Evolutionary conservation across 37 sponge, comb jelly and placozoan genomes (phyloP).

Genomic region (Hexactinellida sp.): DNA sequence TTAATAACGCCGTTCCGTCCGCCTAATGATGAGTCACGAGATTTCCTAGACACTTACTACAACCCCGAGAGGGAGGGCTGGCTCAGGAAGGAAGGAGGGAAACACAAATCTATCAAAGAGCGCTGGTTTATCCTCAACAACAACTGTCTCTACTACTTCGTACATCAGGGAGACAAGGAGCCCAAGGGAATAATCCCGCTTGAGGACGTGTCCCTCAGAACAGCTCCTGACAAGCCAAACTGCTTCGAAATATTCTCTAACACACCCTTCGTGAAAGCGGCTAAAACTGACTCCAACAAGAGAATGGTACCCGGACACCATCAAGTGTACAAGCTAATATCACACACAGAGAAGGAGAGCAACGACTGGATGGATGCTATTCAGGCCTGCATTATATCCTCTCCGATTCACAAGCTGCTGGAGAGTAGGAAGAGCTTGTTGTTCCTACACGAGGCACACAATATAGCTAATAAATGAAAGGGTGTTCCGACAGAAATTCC

Average conservation of each 20-base stretch:
- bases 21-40: conserved; percentile 57
- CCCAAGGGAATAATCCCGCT: conserved; percentile 71
- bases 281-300: conserved; percentile 64
- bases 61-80: conserved; percentile 78
- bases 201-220: conserved; percentile 50
- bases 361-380: conserved; percentile 64
- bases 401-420: conserved; percentile 65
- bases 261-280: conserved; percentile 35
- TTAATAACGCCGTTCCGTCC: conserved; percentile 24
- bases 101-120: conserved; percentile 68
- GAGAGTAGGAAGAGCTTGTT: conserved; percentile 31
- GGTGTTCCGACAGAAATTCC: neutral
- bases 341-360: conserved; percentile 39
- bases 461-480: neutral
- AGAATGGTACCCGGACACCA: conserved; percentile 33
- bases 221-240: conserved; percentile 19
- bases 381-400: conserved; percentile 53
- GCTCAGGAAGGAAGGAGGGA: conserved; percentile 76
- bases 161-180: conserved; percentile 40
- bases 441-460: neutral
- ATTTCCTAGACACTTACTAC: conserved; percentile 65
- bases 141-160: conserved; percentile 90
- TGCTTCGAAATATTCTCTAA: conserved; percentile 7
- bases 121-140: conserved; percentile 84
- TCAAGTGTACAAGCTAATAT: conserved; percentile 25